These are phyloP conservation scores for Eupithecia abbreviata DNA, from an alignment of 2,888 invertebrate species.

Conservation along the genomic window DNA sequence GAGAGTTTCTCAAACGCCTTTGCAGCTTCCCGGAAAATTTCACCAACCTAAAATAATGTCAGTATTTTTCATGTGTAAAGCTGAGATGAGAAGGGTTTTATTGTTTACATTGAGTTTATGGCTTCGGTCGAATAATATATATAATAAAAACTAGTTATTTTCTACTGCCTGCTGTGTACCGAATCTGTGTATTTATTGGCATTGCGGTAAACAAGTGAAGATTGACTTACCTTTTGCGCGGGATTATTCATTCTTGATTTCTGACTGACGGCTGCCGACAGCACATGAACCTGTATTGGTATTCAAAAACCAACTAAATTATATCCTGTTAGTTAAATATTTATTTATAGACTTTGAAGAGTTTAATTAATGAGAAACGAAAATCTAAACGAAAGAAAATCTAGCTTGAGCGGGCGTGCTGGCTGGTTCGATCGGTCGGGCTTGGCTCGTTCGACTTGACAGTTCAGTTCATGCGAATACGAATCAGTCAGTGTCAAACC, in stretches of 20 bases:
- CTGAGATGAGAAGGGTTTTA: neutral
- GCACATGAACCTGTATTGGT: neutral
- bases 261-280: neutral
- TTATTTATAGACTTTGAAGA: no score
- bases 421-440: no score
- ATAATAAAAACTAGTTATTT: neutral
- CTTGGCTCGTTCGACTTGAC: no score
- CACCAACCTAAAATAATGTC: slow-evolving; percentile 89
- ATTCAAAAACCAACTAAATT: neutral
- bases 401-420: no score
- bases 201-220: neutral
- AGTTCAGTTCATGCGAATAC: neutral
- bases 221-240: slow-evolving; percentile 55
- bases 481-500: neutral
- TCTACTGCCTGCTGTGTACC: neutral
- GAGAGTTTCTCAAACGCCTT: slow-evolving; percentile 96
- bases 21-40: slow-evolving; percentile 98
- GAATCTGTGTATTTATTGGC: neutral
- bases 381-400: no score
- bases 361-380: neutral
- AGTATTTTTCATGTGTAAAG: neutral
- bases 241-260: slow-evolving; percentile 56
- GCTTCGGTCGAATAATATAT: no score
- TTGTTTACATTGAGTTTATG: no score
- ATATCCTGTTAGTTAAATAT: neutral